These are phyloP conservation scores for Atta cephalotes DNA, from an alignment of 1,140 invertebrate genomes.

Conservation along the genomic window DNA sequence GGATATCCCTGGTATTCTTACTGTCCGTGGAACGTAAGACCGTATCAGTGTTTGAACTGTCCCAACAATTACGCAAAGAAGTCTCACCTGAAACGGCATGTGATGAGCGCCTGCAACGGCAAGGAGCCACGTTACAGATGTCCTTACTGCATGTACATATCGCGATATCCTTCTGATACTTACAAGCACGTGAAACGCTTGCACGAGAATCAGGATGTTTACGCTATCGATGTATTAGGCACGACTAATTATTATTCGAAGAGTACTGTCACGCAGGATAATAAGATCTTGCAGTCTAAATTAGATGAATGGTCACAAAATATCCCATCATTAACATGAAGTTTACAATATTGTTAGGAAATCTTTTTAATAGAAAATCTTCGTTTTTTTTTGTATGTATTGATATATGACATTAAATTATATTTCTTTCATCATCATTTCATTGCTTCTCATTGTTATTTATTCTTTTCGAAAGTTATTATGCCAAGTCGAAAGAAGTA, in stretches of 20 bases:
- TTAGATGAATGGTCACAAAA: neutral
- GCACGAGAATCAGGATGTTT: constrained; percentile 68
- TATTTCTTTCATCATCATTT: neutral
- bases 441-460: neutral
- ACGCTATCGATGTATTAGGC: constrained; percentile 59
- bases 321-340: neutral
- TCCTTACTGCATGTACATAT: constrained; percentile 80
- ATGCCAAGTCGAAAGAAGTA: neutral
- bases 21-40: constrained; percentile 65
- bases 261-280: neutral
- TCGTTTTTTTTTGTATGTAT: neutral
- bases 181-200: constrained; percentile 72
- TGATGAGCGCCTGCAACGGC: constrained; percentile 72
- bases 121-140: constrained; percentile 83
- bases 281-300: neutral
- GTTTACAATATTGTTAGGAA: neutral
- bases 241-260: constrained; percentile 35
- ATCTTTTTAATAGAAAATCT: neutral
- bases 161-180: constrained; percentile 73
- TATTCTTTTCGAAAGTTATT: neutral
- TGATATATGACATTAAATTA: neutral
- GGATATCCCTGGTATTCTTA: constrained; percentile 61
- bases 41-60: constrained; percentile 83
- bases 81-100: constrained; percentile 85
- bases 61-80: constrained; percentile 83